Evolutionary conservation across 1,140 invertebrate genomes (phyloP), one percentile per base, ranked within the genome.

Genomic region (Trichogramma pretiosum): DNA sequence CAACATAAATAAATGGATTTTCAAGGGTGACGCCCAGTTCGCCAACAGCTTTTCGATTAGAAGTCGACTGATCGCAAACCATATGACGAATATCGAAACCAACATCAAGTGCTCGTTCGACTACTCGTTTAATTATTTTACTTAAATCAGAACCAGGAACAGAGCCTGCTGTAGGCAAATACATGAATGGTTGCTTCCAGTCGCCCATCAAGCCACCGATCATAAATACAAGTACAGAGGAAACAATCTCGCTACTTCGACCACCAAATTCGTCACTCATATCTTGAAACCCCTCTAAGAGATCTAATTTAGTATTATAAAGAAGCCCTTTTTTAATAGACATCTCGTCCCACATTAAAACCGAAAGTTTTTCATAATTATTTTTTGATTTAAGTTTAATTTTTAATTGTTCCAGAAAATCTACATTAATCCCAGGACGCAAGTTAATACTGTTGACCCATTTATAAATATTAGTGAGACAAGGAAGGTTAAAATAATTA

Each of bases 181-280:
- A 52, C 13, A 32, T 30, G 9, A 47, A 16, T n/a, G 44, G 38
- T n/a, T 47, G 44, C 19, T 43, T 52, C 43, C 50, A 52, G 23
- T 37, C 32, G 4, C 16, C 4, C 8, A 9, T 21, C 11, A 41
- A 26, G 3, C 49, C 49, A 1, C 34, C 8, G 4, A 46, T 4
- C 26, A 51, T 32, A 42, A 51, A 51, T 2, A 51, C 30, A 26
- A 51, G 37, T 18, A 32, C 34, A 2, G 17, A 35, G 11, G 23
- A 32, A 18, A 17, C 40, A 3, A 28, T 19, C 32, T 21, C 16
- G 5, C 2, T 1, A 8, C 11, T 9, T 3, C 40, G 18, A 33
- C 33, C 39, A 28, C 18, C 21, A n/a, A 11, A 33, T 13, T 32
- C 28, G 7, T 10, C 21, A n/a, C n/a, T n/a, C n/a, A 32, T 7